Conservation (phyloP, 2,888 invertebrate species). For the Amphimallon solstitiale region DNA sequence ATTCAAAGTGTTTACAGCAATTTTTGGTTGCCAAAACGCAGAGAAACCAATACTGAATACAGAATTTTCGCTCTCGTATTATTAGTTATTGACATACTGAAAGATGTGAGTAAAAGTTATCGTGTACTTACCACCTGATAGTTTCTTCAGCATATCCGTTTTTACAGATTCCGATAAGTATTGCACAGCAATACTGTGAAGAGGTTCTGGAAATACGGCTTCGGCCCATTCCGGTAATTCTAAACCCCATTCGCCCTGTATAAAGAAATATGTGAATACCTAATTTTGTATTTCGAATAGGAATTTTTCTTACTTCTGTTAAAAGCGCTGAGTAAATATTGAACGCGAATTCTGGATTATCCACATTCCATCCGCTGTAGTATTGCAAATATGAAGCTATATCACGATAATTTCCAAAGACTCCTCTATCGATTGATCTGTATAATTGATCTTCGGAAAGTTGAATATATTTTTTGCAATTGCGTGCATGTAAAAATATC, state of each 20-base stretch:
- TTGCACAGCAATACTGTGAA: constrained; percentile 54
- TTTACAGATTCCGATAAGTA: constrained; percentile 58
- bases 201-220: constrained; percentile 56
- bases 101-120: too few species aligned
- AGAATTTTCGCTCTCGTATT: too few species aligned
- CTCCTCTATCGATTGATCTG: constrained; percentile 13
- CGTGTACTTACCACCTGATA: constrained; percentile 45
- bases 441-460: not conserved
- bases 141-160: constrained; percentile 53
- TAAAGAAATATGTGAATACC: not conserved
- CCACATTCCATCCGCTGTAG: constrained; percentile 36
- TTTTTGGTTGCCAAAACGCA: too few species aligned
- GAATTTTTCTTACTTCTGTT: constrained; percentile 17
- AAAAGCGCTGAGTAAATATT: constrained; percentile 28
- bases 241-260: constrained; percentile 55
- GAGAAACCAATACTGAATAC: too few species aligned
- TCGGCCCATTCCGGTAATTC: constrained; percentile 61
- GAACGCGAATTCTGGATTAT: constrained; percentile 20
- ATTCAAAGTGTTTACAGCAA: too few species aligned
- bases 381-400: constrained; percentile 31
- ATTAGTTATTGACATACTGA: too few species aligned
- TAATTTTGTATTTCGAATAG: not conserved
- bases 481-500: constrained; percentile 28
- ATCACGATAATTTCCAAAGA: constrained; percentile 25
- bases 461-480: constrained; percentile 24